A percentile compares a stretch with the other conserved stretches of the same genome.
Evolutionary conservation across 2,888 invertebrate genomes (phyloP).

Genomic region (Bursaphelenchus okinawaensis): DNA sequence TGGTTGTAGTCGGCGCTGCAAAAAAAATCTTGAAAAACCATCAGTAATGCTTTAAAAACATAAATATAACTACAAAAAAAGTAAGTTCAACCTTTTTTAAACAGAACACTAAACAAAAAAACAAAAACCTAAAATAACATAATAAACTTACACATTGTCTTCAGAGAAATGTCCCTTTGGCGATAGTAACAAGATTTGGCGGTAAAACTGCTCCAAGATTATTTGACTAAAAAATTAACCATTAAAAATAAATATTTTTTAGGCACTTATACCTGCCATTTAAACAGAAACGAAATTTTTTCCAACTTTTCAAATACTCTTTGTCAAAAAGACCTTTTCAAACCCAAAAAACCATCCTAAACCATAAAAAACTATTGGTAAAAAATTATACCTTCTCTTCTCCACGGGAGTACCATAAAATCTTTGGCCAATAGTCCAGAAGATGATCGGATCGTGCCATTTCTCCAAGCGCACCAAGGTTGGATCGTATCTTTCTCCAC

Average conservation of each 20-base stretch:
- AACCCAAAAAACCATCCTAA: not conserved
- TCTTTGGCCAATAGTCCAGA: constrained; percentile 46
- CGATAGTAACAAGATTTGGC: constrained; percentile 39
- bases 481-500: constrained; percentile 51
- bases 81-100: no score
- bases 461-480: constrained; percentile 36
- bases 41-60: no score
- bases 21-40: constrained; percentile 4
- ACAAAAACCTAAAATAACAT: constrained; percentile 6
- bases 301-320: no score
- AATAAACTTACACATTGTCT: constrained; percentile 26
- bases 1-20: constrained; percentile 36
- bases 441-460: constrained; percentile 52
- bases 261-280: no score
- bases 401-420: constrained; percentile 50
- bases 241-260: no score
- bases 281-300: no score
- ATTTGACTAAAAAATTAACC: constrained; percentile 41
- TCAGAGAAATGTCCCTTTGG: constrained; percentile 26
- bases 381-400: constrained; percentile 41
- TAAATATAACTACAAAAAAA: no score
- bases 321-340: not conserved
- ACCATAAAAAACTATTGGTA: not conserved
- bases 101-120: no score
- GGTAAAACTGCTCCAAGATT: constrained; percentile 47